Evolutionary conservation across 2,888 invertebrate genomes (phyloP), one percentile per base, ranked within the genome.

Genomic region (Taphrorychus bicolor): DNA sequence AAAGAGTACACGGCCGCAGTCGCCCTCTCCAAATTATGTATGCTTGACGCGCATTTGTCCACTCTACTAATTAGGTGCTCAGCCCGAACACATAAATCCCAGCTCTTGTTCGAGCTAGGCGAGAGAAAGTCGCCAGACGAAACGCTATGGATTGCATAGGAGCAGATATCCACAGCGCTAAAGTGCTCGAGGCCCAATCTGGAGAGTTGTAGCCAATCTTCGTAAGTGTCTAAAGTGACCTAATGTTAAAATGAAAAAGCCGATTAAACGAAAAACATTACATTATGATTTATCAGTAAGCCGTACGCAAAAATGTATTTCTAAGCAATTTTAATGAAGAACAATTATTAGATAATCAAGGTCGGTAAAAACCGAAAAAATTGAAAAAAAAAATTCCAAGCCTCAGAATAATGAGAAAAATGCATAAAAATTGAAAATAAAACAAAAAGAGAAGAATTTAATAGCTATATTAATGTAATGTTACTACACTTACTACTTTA

Each of bases 161-260:
- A 79, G 69, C 86, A 86, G 72, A 87, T 82, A 40, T 83, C 78
- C 68, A 84, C 80, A 11, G 2, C 24, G 24, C 16, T 32, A 2
- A 54, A 32, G 14, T 23, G 17, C 2, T 54, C 32, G 5, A 21
- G 16, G 22, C 19, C 21, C 70, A 81, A 77, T 2, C 72, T 69
- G 5, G 74, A 62, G 18, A 84, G 73, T 21, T 78, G 73, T 70
- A 86, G 81, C 87, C 87, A 87, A 64, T 84, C 41, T 48, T 70
- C 71, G 48, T 76, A 76, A 1, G 75, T 73, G 45, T 72, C 67
- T 11, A 76, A 57, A 58, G 68, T 73, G 17, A 45, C 32, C 32
- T 32, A 3, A 32, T 3, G 3, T 11, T 7, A 32, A 32, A 32
- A 32, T 7, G 11, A 32, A 32, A 2, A 32, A 9, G 9, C 7